A percentile compares a stretch with the other conserved stretches of the same genome.
phyloP scores from a whole-genome alignment of 2,888 invertebrate genomes.

The Seira musarum region DNA sequence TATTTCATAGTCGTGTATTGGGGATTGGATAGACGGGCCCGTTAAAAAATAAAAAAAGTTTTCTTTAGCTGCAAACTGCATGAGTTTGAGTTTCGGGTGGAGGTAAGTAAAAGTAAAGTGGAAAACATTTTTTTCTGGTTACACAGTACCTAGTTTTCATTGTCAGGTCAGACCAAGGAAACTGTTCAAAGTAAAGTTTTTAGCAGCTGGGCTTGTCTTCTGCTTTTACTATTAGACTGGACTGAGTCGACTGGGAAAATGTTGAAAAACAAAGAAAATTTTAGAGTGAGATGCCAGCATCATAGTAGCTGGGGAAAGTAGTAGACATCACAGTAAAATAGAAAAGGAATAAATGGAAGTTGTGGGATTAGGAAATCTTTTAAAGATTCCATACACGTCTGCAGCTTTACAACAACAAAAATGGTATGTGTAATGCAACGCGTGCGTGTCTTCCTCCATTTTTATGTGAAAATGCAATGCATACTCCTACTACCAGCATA shows the following conservation, averaged over 20 bases:
- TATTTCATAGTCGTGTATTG: not conserved
- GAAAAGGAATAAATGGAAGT: slow-evolving; percentile 32
- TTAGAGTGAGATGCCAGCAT: not conserved
- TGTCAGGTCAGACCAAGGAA: not conserved
- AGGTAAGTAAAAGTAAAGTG: not conserved
- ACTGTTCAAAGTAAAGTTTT: slow-evolving; percentile 20
- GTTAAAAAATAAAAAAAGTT: not conserved
- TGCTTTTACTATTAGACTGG: too few species aligned
- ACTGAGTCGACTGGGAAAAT: too few species aligned
- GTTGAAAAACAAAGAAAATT: not conserved
- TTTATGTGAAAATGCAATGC: not conserved
- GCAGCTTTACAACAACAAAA: slow-evolving; percentile 40
- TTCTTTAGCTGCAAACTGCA: not conserved
- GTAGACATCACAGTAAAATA: not conserved
- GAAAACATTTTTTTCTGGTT: not conserved
- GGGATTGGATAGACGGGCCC: not conserved
- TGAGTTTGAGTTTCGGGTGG: too few species aligned
- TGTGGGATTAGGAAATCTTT: slow-evolving; percentile 48
- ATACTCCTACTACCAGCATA: not conserved
- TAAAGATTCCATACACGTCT: slow-evolving; percentile 45
- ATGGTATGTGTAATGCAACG: slow-evolving; percentile 14
- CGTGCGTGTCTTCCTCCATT: slow-evolving; percentile 7
- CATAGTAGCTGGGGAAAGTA: not conserved
- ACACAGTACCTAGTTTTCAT: not conserved
- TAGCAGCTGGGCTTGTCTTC: slow-evolving; percentile 30